Evolutionary conservation across 1,140 invertebrate species (phyloP).

Genomic region (Dolichoris vasculosae): DNA sequence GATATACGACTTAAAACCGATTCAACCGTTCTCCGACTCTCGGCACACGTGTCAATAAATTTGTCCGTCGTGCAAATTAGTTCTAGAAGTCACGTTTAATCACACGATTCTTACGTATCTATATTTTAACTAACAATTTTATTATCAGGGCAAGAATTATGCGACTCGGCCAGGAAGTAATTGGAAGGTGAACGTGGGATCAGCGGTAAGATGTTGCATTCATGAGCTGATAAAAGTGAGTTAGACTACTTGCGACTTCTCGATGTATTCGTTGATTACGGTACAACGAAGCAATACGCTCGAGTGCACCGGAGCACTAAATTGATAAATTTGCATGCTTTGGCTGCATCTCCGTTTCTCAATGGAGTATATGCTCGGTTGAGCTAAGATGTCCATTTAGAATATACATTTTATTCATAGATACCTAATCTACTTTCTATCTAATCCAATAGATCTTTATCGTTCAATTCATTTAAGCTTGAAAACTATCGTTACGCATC

Average conservation of each 20-base stretch:
- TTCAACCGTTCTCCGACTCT: neutral
- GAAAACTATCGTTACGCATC: neutral
- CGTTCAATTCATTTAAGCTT: neutral
- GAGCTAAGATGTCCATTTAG: neutral
- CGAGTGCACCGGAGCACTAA: slow-evolving; percentile 64
- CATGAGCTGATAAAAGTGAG: neutral
- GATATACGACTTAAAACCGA: too few relatives aligned
- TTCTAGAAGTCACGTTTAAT: neutral
- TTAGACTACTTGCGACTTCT: slow-evolving; percentile 24
- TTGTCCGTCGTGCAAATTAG: neutral
- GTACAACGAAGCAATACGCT: slow-evolving; percentile 61
- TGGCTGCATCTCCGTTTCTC: slow-evolving; percentile 53
- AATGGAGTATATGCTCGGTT: neutral
- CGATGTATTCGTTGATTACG: slow-evolving; percentile 56
- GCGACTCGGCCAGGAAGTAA: slow-evolving; percentile 51
- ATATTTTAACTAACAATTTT: neutral
- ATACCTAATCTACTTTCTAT: neutral
- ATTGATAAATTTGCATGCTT: slow-evolving; percentile 73
- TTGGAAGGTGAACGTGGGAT: slow-evolving; percentile 60
- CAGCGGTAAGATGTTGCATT: slow-evolving; percentile 47
- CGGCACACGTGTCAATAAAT: neutral
- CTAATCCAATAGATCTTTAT: slow-evolving; percentile 13
- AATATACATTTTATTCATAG: neutral
- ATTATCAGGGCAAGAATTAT: neutral
- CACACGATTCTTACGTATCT: neutral